Evolutionary conservation across 2,113 vertebrate species (phyloP).

Genomic region (Laticauda colubrina): DNA sequence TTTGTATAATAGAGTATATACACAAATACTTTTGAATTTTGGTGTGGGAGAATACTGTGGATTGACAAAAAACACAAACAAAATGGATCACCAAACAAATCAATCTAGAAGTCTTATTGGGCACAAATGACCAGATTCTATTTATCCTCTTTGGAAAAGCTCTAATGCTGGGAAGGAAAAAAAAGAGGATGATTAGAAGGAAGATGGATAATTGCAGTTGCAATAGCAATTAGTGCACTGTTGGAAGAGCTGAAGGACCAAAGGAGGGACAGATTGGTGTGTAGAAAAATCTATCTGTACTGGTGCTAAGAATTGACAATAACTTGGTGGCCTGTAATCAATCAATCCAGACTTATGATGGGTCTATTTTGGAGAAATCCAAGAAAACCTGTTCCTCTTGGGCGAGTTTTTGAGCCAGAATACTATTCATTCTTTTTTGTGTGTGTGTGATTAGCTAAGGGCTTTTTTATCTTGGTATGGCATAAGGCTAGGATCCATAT

Average conservation of each 20-base stretch:
- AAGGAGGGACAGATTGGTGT: neutral
- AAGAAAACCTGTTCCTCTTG: neutral
- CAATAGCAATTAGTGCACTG: neutral
- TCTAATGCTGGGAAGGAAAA: neutral
- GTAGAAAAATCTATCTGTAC: neutral
- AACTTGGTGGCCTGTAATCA: neutral
- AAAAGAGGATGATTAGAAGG: neutral
- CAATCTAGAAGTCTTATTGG: neutral
- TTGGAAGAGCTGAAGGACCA: neutral
- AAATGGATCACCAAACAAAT: neutral
- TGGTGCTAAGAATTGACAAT: neutral
- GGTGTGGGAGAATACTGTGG: neutral
- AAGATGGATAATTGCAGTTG: neutral
- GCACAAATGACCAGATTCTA: neutral
- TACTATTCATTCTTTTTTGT: neutral
- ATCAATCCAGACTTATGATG: neutral
- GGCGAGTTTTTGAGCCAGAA: neutral
- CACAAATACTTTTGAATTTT: neutral
- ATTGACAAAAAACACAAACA: neutral
- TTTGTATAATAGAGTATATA: neutral
- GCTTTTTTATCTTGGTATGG: neutral
- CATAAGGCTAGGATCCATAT: neutral
- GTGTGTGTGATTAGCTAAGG: neutral
- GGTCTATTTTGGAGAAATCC: neutral
- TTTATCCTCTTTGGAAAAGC: neutral